Conservation (phyloP, 2,113 vertebrate species). For the Petrocephalus microphthalmus region DNA sequence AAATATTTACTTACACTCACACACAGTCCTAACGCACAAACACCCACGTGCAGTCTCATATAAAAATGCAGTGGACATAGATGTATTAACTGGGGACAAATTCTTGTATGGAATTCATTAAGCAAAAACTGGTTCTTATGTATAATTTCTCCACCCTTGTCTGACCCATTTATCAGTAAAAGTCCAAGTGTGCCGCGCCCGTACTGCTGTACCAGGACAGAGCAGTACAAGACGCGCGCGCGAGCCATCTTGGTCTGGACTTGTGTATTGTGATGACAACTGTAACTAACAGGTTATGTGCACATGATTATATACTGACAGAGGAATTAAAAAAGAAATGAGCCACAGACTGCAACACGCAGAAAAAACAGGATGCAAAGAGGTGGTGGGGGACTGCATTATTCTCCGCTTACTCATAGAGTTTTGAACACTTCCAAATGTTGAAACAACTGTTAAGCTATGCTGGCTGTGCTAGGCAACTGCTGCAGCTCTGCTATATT, state of each 20-base stretch:
- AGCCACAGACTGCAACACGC: not conserved
- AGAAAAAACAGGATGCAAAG: not conserved
- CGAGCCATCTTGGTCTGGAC: not conserved
- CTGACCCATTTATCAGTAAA: not conserved
- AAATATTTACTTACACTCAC: not conserved
- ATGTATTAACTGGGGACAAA: not conserved
- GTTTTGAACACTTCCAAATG: slow-evolving; percentile 23
- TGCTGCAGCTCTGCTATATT: not conserved
- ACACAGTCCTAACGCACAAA: not conserved
- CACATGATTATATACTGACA: not conserved
- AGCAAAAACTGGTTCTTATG: not conserved
- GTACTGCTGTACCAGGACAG: not conserved
- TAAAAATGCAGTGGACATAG: not conserved
- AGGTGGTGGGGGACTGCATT: not conserved
- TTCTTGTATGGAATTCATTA: not conserved
- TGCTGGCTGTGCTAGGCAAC: not conserved
- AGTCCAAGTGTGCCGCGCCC: not conserved
- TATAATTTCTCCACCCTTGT: not conserved
- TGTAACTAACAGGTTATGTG: not conserved
- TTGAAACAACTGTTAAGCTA: not conserved
- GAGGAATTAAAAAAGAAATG: not conserved
- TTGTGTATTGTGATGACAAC: not conserved
- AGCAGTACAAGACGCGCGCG: not conserved
- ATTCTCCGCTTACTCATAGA: slow-evolving; percentile 15
- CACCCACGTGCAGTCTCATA: not conserved